These are phyloP conservation scores for Daboia siamensis DNA, from an alignment of 2,113 vertebrate genomes.

Conservation along the genomic window DNA sequence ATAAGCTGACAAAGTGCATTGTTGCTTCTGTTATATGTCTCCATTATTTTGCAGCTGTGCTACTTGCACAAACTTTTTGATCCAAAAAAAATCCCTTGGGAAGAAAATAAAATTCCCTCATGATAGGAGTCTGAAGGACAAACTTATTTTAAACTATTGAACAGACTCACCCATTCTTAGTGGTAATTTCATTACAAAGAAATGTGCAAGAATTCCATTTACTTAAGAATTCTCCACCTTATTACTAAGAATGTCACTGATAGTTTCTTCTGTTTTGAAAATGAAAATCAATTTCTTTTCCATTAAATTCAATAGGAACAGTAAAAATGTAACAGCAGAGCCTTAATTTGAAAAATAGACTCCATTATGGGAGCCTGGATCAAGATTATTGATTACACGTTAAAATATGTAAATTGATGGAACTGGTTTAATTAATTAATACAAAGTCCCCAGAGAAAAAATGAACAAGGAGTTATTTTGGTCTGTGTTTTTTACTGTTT, in stretches of 20 bases:
- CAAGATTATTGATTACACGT: background rate
- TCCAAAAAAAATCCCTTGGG: background rate
- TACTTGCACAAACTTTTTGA: background rate
- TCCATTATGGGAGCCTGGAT: background rate
- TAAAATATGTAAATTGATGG: background rate
- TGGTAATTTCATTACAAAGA: background rate
- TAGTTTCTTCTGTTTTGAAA: background rate
- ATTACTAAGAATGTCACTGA: background rate
- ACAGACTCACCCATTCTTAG: background rate
- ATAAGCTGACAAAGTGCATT: background rate
- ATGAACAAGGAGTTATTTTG: background rate
- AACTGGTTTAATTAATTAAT: background rate
- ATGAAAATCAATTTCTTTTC: background rate
- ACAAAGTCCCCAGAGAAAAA: background rate
- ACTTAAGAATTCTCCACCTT: background rate
- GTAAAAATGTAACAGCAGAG: background rate
- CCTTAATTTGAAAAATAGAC: background rate
- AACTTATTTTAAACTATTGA: background rate
- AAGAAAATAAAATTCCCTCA: background rate
- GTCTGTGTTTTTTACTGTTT: background rate
- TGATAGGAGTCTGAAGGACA: background rate
- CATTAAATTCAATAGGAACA: background rate
- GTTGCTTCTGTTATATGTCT: background rate
- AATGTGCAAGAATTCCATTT: background rate
- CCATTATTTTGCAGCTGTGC: background rate